Evolutionary conservation across 2,113 vertebrate species (phyloP).

Genomic region (Sminthopsis crassicaudata): DNA sequence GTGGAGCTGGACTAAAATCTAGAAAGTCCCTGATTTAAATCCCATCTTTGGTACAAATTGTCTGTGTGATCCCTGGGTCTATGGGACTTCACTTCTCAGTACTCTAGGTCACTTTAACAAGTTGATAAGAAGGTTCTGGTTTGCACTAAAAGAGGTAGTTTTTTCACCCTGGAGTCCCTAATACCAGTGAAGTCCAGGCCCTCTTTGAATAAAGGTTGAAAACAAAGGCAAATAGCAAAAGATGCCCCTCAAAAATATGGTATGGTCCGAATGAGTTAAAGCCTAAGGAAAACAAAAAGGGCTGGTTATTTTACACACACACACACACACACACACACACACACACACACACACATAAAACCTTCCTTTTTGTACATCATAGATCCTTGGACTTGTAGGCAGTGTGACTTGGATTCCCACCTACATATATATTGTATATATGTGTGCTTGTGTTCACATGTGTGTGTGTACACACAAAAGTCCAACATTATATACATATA

Average conservation of each 20-base stretch:
- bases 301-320: not conserved
- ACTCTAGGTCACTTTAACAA: not conserved
- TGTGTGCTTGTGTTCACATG: no score
- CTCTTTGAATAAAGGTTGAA: not conserved
- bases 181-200: not conserved
- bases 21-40: not conserved
- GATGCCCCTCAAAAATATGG: not conserved
- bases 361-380: no score
- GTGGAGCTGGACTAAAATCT: not conserved
- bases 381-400: no score
- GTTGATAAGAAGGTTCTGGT: not conserved
- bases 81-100: not conserved
- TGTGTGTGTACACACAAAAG: no score
- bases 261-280: not conserved
- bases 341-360: no score
- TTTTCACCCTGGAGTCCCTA: not conserved
- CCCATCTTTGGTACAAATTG: not conserved
- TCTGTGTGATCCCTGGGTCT: not conserved
- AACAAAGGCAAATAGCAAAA: not conserved
- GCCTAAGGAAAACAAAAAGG: not conserved
- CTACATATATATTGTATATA: no score
- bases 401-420: no score
- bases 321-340: no score
- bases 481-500: no score
- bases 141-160: not conserved